These are phyloP conservation scores for Papilio demoleus DNA, from an alignment of 2,888 invertebrate species.

Conservation along the genomic window DNA sequence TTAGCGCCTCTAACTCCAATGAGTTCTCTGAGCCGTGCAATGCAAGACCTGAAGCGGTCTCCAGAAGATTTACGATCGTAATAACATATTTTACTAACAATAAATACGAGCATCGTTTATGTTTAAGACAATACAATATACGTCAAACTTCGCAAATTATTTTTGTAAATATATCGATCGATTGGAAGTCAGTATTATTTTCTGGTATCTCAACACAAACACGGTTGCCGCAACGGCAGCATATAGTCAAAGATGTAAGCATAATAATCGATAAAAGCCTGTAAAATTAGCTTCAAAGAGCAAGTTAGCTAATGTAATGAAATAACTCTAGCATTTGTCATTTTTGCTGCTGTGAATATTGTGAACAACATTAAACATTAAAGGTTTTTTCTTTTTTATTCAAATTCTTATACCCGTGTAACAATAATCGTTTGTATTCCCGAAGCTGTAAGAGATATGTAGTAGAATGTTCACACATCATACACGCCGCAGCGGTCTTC, in stretches of 20 bases:
- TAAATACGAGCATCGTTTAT: background rate
- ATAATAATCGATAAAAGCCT: too few relatives aligned
- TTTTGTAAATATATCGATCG: too few relatives aligned
- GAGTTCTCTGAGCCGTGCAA: slow-evolving; percentile 48
- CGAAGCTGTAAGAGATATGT: slow-evolving; percentile 1
- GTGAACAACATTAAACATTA: too few relatives aligned
- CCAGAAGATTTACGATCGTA: slow-evolving; percentile 4
- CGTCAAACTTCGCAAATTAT: background rate
- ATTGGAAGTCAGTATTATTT: too few relatives aligned
- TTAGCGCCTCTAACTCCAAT: slow-evolving; percentile 51
- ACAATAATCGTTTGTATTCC: background rate
- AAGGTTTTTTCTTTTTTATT: too few relatives aligned
- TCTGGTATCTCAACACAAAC: too few relatives aligned
- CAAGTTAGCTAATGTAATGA: too few relatives aligned
- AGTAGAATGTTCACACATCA: slow-evolving; percentile 29
- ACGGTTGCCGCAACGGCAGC: too few relatives aligned
- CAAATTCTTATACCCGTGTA: background rate
- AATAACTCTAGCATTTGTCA: too few relatives aligned
- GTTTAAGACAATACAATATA: background rate
- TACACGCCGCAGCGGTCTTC: slow-evolving; percentile 31
- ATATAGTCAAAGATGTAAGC: too few relatives aligned
- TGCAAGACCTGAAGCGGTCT: slow-evolving; percentile 30
- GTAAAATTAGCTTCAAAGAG: too few relatives aligned
- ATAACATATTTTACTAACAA: background rate
- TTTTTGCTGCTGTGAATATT: too few relatives aligned